Base-by-base conservation (phyloP, 2,797 vertebrate genomes). In the Uromys caudimaculatus region DNA sequence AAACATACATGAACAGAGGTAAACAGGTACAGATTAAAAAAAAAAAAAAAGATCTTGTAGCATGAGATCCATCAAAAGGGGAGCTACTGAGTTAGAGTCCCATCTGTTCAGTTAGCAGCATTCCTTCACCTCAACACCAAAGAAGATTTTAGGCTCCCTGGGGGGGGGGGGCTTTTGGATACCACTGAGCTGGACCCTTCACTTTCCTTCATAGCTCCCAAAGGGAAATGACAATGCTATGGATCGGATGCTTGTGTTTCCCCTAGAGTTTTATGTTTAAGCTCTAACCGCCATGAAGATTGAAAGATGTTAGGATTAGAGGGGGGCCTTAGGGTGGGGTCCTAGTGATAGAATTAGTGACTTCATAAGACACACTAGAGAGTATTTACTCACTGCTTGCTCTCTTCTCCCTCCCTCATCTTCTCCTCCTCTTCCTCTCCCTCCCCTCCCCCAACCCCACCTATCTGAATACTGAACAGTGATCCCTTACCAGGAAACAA, bases 341-440 rank as follows among this genome's bases (percentile, higher is more conserved):
- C n/a, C n/a, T 50, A 8, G 2, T 38, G 47, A 13, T 50, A 16
- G 23, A 10, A 21, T 44, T 69, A n/a, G 58, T 62, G 50, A 21
- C 50, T 17, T 23, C 21, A 4, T 85, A 58, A 85, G 21, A 60
- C n/a, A 50, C 21, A 64, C 62, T 35, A 35, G 13, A 58, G 58
- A 19, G 2, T 44, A 41, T 41, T 41, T 27, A 8, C 29, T n/a
- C 44, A 14, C 6, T 9, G 19, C 19, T 50, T 13, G 19, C 44
- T 11, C 58, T 47, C 12, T 12, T 14, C 92, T n/a, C 8, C 2
- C 13, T 44, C 12, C 7, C 6, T n/a, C n/a, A 2, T 27, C 69
- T 50, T 10, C 16, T 24, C 27, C 5, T 67, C 14, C 35, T 14
- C 0, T 3, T 17, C 47, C 3, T 0, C 24, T 3, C 4, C 5